These are phyloP conservation scores for Astur gentilis DNA, from an alignment of 2,113 vertebrate species.

Conservation along the genomic window DNA sequence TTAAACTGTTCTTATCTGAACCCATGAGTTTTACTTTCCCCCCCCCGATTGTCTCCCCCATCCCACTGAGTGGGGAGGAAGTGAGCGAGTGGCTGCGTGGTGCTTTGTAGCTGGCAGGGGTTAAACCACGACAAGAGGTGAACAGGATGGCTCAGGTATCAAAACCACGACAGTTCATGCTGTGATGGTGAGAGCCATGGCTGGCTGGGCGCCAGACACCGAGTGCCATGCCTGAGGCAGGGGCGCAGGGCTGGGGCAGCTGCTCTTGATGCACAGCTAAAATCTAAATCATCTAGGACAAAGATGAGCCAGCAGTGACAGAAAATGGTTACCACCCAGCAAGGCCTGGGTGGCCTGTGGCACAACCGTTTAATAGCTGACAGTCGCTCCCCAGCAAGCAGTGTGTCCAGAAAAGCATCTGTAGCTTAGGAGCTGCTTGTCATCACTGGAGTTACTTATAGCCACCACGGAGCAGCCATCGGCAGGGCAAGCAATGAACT, in stretches of 20 bases:
- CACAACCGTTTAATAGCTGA: background rate
- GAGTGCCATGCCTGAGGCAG: fast-evolving
- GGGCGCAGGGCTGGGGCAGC: fast-evolving
- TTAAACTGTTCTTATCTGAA: too few species aligned
- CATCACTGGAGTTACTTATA: background rate
- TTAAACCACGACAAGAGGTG: background rate
- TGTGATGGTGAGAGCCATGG: background rate
- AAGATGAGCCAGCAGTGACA: background rate
- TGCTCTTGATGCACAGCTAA: background rate
- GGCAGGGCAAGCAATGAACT: background rate
- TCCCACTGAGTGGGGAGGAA: too few species aligned
- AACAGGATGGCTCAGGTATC: background rate
- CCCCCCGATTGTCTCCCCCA: too few species aligned
- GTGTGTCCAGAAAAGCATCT: background rate
- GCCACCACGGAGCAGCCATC: background rate
- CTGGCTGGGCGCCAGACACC: background rate
- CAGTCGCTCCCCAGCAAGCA: background rate
- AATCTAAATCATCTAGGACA: background rate
- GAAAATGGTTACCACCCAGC: background rate
- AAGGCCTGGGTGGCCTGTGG: background rate
- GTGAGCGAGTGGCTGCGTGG: too few species aligned
- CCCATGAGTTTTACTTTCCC: too few species aligned
- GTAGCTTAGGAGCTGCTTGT: background rate
- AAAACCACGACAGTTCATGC: background rate
- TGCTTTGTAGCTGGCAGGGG: too few species aligned